These are phyloP conservation scores for Podiceps cristatus DNA, from an alignment of 2,113 vertebrate genomes.

Conservation along the genomic window DNA sequence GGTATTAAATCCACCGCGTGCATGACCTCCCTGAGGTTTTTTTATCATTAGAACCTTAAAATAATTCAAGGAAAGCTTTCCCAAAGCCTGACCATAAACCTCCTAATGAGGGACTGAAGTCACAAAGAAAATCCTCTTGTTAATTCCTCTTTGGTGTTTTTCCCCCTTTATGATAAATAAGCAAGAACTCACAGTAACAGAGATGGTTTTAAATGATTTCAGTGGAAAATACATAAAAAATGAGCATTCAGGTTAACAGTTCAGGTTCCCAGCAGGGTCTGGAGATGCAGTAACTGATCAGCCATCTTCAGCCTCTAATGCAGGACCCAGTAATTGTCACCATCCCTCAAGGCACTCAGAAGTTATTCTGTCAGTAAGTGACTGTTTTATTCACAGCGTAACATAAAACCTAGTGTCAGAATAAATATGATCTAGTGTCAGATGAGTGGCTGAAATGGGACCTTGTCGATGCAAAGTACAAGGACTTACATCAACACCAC, in stretches of 20 bases:
- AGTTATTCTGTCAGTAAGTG: background rate
- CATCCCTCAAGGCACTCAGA: background rate
- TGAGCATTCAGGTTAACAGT: constrained; percentile 26
- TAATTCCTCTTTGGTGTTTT: constrained; percentile 24
- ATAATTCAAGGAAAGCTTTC: constrained; percentile 63
- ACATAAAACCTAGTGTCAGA: background rate
- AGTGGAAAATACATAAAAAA: constrained; percentile 37
- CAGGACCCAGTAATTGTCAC: background rate
- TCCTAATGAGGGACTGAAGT: constrained; percentile 57
- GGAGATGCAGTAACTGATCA: background rate
- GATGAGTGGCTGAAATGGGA: background rate
- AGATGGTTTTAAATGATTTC: constrained; percentile 29
- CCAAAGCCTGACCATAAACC: constrained; percentile 45
- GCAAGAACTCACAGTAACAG: constrained; percentile 19
- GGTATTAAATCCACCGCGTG: constrained; percentile 54
- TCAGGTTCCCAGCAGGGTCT: background rate
- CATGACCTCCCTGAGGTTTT: constrained; percentile 58
- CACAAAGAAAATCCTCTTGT: constrained; percentile 48
- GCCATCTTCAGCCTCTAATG: background rate
- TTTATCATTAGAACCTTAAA: constrained; percentile 69
- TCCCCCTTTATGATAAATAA: constrained; percentile 13
- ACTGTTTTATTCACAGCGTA: background rate
- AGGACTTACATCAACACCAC: background rate
- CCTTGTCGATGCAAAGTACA: background rate
- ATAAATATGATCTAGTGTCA: background rate